Conservation (phyloP, 2,113 vertebrate species). For the Gallinago undulata region DNA sequence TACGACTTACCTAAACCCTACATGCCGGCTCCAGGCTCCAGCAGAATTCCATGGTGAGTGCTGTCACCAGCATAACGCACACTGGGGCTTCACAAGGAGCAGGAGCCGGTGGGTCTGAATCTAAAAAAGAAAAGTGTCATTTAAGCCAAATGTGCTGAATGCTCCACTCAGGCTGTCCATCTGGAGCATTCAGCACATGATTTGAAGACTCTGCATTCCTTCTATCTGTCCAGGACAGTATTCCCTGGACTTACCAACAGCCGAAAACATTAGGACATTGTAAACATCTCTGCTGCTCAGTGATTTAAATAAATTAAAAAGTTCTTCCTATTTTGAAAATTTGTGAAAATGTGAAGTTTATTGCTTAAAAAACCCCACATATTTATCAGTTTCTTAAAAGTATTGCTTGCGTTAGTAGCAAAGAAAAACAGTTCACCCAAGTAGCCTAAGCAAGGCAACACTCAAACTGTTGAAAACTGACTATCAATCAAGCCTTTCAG, state of each 20-base stretch:
- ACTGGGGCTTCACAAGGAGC: conserved; percentile 69
- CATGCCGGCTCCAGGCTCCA: conserved; percentile 70
- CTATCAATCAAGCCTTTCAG: background rate
- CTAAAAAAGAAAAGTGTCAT: conserved; percentile 68
- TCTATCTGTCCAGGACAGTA: background rate
- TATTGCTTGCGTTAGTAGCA: background rate
- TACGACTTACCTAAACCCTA: conserved; percentile 69
- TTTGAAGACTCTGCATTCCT: background rate
- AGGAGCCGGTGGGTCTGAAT: conserved; percentile 69
- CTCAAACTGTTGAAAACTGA: background rate
- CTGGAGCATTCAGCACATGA: conserved; percentile 42
- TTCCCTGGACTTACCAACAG: background rate
- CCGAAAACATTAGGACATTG: conserved; percentile 63
- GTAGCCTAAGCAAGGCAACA: background rate
- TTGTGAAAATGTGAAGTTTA: background rate
- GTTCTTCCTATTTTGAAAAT: background rate
- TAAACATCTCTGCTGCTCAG: conserved; percentile 48
- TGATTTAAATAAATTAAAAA: background rate
- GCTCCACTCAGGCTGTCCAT: background rate
- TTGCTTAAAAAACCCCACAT: background rate
- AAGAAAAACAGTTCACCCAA: background rate
- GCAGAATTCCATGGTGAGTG: conserved; percentile 66
- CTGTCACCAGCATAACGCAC: conserved; percentile 60
- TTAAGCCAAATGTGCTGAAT: conserved; percentile 60
- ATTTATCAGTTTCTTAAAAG: background rate